phyloP scores from a whole-genome alignment of 1,140 invertebrate species.

The Bombus pyrosoma region DNA sequence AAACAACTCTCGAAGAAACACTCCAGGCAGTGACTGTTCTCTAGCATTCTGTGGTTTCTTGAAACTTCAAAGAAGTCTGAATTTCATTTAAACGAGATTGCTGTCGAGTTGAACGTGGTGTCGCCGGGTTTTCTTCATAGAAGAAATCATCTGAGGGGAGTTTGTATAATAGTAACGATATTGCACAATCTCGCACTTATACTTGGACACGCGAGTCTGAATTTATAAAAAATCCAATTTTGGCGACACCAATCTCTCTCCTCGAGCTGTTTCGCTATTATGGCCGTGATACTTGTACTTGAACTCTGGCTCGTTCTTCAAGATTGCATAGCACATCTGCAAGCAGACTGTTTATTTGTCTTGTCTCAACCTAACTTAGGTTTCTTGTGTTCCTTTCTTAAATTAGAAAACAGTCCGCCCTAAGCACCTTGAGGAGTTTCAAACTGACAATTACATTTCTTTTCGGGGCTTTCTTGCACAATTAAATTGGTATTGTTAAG shows the following conservation, averaged over 20 bases:
- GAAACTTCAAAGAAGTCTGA: not conserved
- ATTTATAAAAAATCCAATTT: constrained; percentile 8
- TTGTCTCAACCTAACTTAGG: no score
- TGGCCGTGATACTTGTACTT: not conserved
- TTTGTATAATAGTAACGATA: no score
- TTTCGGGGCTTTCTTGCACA: not conserved
- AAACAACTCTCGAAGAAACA: not conserved
- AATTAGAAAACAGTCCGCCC: not conserved
- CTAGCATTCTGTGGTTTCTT: not conserved
- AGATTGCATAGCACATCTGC: not conserved
- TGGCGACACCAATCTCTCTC: not conserved
- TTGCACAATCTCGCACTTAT: not conserved
- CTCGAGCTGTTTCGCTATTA: not conserved
- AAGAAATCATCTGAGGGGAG: constrained; percentile 22
- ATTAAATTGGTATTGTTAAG: no score
- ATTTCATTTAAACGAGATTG: not conserved
- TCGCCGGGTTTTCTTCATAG: constrained; percentile 34
- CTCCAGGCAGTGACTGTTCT: not conserved
- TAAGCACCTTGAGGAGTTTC: not conserved
- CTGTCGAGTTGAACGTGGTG: not conserved
- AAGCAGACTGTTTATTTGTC: not conserved
- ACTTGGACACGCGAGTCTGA: not conserved
- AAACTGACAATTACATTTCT: not conserved
- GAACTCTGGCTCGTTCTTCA: not conserved
- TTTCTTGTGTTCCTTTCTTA: no score